These are phyloP conservation scores for Dynastes maya DNA, from an alignment of 2,888 invertebrate genomes.

Conservation along the genomic window DNA sequence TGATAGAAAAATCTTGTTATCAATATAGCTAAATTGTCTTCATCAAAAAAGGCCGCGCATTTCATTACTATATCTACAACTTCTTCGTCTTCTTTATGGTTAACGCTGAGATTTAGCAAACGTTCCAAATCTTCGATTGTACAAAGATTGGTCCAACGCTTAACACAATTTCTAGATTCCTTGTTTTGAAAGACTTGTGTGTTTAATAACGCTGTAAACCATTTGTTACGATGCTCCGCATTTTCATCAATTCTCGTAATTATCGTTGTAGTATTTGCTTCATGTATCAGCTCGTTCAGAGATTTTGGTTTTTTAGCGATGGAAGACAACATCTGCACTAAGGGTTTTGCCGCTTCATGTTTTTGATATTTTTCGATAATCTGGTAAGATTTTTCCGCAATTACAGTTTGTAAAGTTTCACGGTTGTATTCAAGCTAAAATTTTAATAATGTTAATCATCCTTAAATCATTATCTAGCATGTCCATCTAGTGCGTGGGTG, in stretches of 20 bases:
- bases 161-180: slow-evolving; percentile 61
- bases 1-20: slow-evolving; percentile 61
- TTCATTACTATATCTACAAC: slow-evolving; percentile 61
- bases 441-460: neutral
- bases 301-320: slow-evolving; percentile 66
- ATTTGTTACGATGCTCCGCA: slow-evolving; percentile 61
- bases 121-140: slow-evolving; percentile 60
- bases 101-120: slow-evolving; percentile 59
- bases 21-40: slow-evolving; percentile 58
- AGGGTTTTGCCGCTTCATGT: slow-evolving; percentile 60
- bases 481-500: neutral
- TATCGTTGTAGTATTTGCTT: slow-evolving; percentile 62
- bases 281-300: slow-evolving; percentile 62
- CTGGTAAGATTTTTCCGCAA: slow-evolving; percentile 63
- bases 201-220: slow-evolving; percentile 65
- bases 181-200: slow-evolving; percentile 61
- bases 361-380: slow-evolving; percentile 64
- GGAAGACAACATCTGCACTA: slow-evolving; percentile 61
- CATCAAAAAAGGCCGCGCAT: slow-evolving; percentile 61
- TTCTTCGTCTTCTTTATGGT: slow-evolving; percentile 55
- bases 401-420: slow-evolving; percentile 62
- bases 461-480: no score
- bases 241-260: slow-evolving; percentile 63
- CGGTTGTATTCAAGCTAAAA: slow-evolving; percentile 61
- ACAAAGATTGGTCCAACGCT: slow-evolving; percentile 62